These are phyloP conservation scores for Caenorhabditis tropicalis DNA, from an alignment of 1,140 invertebrate species.

Conservation along the genomic window DNA sequence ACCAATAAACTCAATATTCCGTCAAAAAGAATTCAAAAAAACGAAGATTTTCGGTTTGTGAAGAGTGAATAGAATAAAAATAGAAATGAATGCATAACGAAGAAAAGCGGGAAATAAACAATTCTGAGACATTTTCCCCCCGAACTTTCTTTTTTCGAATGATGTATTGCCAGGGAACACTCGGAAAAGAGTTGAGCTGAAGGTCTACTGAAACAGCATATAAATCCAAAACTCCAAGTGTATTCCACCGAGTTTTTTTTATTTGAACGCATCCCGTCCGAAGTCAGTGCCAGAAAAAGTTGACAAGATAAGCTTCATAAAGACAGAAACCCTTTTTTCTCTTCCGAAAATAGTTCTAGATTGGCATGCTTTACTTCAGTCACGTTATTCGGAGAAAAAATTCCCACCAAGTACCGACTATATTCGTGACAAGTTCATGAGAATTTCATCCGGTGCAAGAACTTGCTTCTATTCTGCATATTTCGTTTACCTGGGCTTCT, in stretches of 20 bases:
- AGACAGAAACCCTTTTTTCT: neutral
- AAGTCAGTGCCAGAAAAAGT: neutral
- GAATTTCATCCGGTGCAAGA: constrained; percentile 3
- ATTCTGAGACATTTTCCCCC: neutral
- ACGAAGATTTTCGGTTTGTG: neutral
- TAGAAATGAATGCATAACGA: neutral
- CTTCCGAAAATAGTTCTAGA: neutral
- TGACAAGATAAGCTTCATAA: neutral
- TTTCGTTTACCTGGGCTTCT: neutral
- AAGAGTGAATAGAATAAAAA: constrained; percentile 4
- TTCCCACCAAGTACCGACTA: neutral
- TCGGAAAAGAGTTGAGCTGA: too few species aligned
- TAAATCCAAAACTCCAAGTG: too few species aligned
- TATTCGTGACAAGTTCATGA: constrained; percentile 1
- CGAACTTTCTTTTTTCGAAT: neutral
- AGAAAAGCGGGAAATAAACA: neutral
- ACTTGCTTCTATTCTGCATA: neutral
- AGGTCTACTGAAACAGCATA: too few species aligned
- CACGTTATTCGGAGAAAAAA: neutral
- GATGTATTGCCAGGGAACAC: neutral
- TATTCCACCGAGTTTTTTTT: too few species aligned
- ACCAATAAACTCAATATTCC: neutral
- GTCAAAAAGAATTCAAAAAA: neutral
- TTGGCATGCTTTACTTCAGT: neutral
- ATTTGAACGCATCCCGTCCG: neutral